These are phyloP conservation scores for Heliconius eleuchia DNA, from an alignment of 1,140 invertebrate genomes.

Conservation along the genomic window DNA sequence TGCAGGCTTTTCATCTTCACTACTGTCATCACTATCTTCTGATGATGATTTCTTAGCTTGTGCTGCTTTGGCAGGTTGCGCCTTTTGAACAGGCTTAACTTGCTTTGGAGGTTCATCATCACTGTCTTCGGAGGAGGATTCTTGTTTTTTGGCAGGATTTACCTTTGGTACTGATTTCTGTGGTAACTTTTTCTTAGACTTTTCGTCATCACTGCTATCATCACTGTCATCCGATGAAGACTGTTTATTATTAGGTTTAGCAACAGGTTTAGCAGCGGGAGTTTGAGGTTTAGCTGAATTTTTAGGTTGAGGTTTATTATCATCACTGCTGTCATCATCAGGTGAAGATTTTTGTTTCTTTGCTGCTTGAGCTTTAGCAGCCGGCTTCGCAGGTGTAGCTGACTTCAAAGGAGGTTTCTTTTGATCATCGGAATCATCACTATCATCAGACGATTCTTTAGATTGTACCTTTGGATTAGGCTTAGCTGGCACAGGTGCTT, in stretches of 20 bases:
- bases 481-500: conserved; percentile 31
- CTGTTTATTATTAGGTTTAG: conserved; percentile 41
- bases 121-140: conserved; percentile 52
- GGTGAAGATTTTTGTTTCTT: conserved; percentile 50
- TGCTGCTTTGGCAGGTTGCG: conserved; percentile 36
- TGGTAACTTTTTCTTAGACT: conserved; percentile 35
- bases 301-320: conserved; percentile 43
- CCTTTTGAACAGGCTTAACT: conserved; percentile 17
- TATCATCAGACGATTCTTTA: conserved; percentile 42
- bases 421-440: conserved; percentile 46
- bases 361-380: conserved; percentile 27
- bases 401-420: conserved; percentile 42
- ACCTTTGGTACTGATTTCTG: conserved; percentile 32
- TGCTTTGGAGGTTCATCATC: conserved; percentile 44
- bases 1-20: conserved; percentile 44
- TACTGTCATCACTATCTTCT: conserved; percentile 61
- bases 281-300: conserved; percentile 32
- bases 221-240: conserved; percentile 50
- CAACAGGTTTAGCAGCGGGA: conserved; percentile 37
- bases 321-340: conserved; percentile 48
- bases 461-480: conserved; percentile 22
- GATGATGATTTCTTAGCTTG: conserved; percentile 54
- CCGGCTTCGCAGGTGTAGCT: conserved; percentile 33
- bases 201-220: conserved; percentile 51
- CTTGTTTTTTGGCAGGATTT: conserved; percentile 41